Base-by-base conservation (phyloP, 2,888 invertebrate genomes). In the Podotricha telesiphe region DNA sequence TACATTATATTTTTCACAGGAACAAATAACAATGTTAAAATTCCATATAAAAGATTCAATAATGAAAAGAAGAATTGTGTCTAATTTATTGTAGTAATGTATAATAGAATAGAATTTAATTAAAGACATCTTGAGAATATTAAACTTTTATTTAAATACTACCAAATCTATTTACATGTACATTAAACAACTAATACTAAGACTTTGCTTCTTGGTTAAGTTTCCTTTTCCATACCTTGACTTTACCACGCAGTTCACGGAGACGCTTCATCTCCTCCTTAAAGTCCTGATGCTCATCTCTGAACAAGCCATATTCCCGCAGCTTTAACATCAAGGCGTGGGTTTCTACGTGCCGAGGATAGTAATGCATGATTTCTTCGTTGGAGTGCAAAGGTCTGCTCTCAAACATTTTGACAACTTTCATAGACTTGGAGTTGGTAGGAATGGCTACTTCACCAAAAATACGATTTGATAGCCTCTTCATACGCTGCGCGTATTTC, bases 211-310 rank as follows among this genome's bases (percentile, higher is more conserved):
- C 73, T 34, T 73, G 64, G 56, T 77, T 76, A 82, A 79, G 22
- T 86, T 80, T 74, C 86, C 89, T 90, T 51, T 79, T 83, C 91
- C 91, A 92, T 19, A 90, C 90, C 70, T 94, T 93, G 1, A 94
- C 94, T 85, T 98, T 98, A 11, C 98, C 98, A 68, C 97, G 90
- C 17, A 98, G 90, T 68, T 94, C 95, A 68, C 96, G 93, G 77
- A 97, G 88, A 68, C 97, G 93, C 75, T 94, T 94, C 95, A 97
- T 97, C 89, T 98, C 98, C 62, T 98, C 97, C 76, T 95, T 95
- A 81, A 98, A 98, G 87, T 98, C 98, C 81, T 96, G 94, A 86
- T 98, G 98, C 83, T 98, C 98, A 81, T 98, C 98, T 69, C 97
- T 94, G 85, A 94, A 98, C 5, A 98, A 89, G 0, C 98, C 98